Percentiles rank a stretch among this genome's conserved stretches.
phyloP scores from a whole-genome alignment of 2,113 vertebrate species.

The Coptodon bakossiorum region DNA sequence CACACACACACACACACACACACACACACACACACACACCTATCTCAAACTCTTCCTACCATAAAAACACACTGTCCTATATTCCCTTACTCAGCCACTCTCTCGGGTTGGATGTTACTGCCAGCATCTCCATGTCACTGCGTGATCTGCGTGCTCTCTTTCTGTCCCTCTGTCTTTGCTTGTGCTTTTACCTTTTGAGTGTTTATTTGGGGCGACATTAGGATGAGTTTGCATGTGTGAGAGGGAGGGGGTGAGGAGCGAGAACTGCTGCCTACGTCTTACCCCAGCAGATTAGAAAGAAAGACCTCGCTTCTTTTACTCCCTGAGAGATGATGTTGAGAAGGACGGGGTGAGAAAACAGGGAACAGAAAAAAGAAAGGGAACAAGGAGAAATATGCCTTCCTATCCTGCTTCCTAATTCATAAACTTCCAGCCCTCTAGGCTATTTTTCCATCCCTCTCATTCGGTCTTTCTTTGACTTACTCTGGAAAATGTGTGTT shows the following conservation, averaged over 20 bases:
- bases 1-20: conserved; percentile 10
- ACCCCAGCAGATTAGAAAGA: conserved; percentile 47
- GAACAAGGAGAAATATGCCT: neutral
- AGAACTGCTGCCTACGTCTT: conserved; percentile 25
- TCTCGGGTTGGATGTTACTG: conserved; percentile 32
- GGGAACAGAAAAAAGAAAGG: neutral
- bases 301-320: conserved; percentile 49
- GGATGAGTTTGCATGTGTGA: neutral
- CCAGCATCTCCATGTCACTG: neutral
- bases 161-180: neutral
- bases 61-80: conserved; percentile 44
- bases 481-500: conserved; percentile 74
- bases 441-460: neutral
- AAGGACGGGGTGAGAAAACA: conserved; percentile 39
- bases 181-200: neutral
- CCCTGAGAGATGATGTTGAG: conserved; percentile 57
- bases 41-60: conserved; percentile 9
- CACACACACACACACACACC: conserved; percentile 20
- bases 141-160: neutral
- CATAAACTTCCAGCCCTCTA: neutral
- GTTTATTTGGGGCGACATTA: conserved; percentile 35
- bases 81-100: conserved; percentile 54
- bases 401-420: conserved; percentile 54
- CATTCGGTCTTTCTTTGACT: conserved; percentile 1
- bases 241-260: neutral